These are phyloP conservation scores for Chymomyza amoena DNA, from an alignment of 2,888 invertebrate species.

Conservation along the genomic window DNA sequence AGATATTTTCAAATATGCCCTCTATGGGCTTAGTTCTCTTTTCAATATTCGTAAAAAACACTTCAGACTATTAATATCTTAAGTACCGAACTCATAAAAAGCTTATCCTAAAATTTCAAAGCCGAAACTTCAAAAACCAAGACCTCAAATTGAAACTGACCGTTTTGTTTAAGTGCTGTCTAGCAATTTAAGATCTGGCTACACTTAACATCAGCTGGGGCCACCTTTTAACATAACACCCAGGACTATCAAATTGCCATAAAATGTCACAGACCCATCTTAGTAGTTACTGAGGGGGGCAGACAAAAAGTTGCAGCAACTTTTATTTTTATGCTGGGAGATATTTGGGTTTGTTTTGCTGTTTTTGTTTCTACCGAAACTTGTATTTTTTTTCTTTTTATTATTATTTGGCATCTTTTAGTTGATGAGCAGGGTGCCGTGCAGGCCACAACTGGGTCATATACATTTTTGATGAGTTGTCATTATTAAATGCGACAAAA, in stretches of 20 bases:
- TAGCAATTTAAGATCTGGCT: slow-evolving; percentile 6
- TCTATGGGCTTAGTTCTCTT: too few relatives aligned
- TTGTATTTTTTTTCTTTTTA: slow-evolving; percentile 21
- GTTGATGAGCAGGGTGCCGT: slow-evolving; percentile 34
- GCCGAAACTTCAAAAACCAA: too few relatives aligned
- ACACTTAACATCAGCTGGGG: slow-evolving; percentile 59
- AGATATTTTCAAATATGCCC: too few relatives aligned
- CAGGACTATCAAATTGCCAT: slow-evolving; percentile 55
- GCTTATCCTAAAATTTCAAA: too few relatives aligned
- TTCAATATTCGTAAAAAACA: too few relatives aligned
- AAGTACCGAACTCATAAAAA: too few relatives aligned
- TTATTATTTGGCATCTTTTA: slow-evolving; percentile 41
- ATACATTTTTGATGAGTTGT: slow-evolving; percentile 75
- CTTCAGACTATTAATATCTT: too few relatives aligned
- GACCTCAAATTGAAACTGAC: neutral
- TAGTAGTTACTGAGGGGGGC: slow-evolving; percentile 22
- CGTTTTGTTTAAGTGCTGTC: neutral
- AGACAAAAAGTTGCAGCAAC: slow-evolving; percentile 43
- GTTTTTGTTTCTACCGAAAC: slow-evolving; percentile 21
- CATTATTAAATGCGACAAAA: slow-evolving; percentile 69
- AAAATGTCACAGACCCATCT: slow-evolving; percentile 49
- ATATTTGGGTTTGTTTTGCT: slow-evolving; percentile 37
- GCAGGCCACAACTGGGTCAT: slow-evolving; percentile 69
- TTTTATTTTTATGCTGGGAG: slow-evolving; percentile 31
- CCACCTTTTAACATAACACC: slow-evolving; percentile 23